Percentiles rank a stretch among this genome's conserved stretches.
Evolutionary conservation across 2,797 vertebrate species (phyloP).

Genomic region (Decapterus maruadsi): DNA sequence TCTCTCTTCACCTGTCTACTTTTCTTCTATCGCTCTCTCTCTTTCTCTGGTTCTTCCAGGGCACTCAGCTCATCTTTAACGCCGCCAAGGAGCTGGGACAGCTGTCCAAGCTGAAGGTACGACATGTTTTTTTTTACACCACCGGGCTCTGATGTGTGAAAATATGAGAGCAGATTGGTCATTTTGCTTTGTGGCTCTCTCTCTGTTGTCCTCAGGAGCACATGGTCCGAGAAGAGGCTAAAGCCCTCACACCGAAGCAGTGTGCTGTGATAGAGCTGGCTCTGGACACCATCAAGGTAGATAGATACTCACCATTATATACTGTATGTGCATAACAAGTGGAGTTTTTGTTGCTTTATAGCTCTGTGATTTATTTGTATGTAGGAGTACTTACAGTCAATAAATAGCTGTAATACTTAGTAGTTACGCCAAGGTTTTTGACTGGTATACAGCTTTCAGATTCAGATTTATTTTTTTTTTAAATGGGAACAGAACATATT

Average conservation of each 20-base stretch:
- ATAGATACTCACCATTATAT: conserved; percentile 1
- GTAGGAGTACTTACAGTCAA: neutral
- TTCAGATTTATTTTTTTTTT: too few species aligned
- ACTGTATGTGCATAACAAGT: neutral
- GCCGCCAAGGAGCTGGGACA: conserved; percentile 98
- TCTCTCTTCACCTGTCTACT: conserved; percentile 39
- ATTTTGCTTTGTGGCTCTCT: conserved; percentile 21
- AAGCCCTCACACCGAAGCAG: conserved; percentile 96
- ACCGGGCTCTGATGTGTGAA: neutral
- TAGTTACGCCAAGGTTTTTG: neutral
- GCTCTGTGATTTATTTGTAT: neutral
- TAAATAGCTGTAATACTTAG: neutral
- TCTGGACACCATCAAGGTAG: conserved; percentile 99
- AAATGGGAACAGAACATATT: too few species aligned
- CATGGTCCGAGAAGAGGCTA: conserved; percentile 98
- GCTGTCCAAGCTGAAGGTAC: conserved; percentile 97
- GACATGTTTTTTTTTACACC: conserved; percentile 31
- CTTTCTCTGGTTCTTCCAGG: conserved; percentile 82
- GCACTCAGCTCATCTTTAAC: conserved; percentile 98
- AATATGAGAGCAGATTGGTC: neutral
- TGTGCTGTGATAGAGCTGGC: conserved; percentile 98
- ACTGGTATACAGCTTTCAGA: neutral
- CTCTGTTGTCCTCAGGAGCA: conserved; percentile 88
- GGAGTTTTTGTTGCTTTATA: neutral
- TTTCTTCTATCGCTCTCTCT: conserved; percentile 35